Conservation (phyloP, 2,888 invertebrate species). For the Colostygia pectinataria region DNA sequence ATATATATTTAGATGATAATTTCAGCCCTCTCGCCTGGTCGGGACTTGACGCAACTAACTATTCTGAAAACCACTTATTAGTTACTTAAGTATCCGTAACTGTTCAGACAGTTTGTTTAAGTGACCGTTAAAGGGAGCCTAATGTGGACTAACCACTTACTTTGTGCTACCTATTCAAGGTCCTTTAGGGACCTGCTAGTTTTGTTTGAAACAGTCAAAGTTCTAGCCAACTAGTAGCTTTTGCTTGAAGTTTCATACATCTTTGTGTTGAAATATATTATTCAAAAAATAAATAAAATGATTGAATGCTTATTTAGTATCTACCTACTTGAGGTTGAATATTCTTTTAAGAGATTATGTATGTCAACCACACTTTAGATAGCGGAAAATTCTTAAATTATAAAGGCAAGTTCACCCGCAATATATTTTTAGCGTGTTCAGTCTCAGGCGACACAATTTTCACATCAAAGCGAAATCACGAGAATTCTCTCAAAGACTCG, state of each 20-base stretch:
- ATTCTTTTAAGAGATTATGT: no score
- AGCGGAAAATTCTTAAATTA: background rate
- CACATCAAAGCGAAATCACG: slow-evolving; percentile 18
- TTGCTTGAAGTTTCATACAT: no score
- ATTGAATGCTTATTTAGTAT: no score
- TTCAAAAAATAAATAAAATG: no score
- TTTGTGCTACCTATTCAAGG: background rate
- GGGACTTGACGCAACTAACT: background rate
- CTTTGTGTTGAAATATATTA: no score
- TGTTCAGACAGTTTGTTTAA: background rate
- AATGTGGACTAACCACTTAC: background rate
- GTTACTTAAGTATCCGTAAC: background rate
- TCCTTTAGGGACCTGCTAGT: background rate
- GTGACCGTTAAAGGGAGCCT: background rate
- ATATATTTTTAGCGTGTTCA: slow-evolving; percentile 1
- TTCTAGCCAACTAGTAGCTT: background rate
- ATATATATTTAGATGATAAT: no score
- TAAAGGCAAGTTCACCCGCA: background rate
- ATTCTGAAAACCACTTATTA: background rate
- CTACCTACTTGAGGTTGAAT: no score
- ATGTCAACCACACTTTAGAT: no score
- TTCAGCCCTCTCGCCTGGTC: background rate
- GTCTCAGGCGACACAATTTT: slow-evolving; percentile 10
- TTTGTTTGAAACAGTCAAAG: background rate
- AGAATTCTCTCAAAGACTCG: slow-evolving; percentile 14